These are phyloP conservation scores for Ameiurus melas DNA, from an alignment of 2,113 vertebrate species.

Conservation along the genomic window DNA sequence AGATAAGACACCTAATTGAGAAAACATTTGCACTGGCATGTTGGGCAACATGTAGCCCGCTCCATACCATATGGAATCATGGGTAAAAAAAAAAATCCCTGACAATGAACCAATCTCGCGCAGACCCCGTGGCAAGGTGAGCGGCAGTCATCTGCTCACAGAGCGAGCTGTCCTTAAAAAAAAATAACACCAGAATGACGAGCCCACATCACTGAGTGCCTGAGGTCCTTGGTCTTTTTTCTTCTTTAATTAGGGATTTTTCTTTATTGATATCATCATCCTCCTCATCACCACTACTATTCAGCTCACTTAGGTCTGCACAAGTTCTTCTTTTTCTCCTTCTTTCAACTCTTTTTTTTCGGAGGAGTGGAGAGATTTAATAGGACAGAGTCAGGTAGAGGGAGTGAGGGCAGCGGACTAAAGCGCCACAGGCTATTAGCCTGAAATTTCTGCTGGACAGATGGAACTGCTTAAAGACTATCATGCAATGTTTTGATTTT, in stretches of 20 bases:
- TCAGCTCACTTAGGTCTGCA: constrained; percentile 55
- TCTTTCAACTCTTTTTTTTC: constrained; percentile 64
- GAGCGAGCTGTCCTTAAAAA: constrained; percentile 79
- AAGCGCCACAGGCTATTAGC: constrained; percentile 91
- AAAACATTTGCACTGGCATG: constrained; percentile 98
- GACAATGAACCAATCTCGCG: constrained; percentile 99
- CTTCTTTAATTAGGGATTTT: constrained; percentile 83
- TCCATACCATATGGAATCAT: constrained; percentile 98
- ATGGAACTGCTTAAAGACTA: constrained; percentile 98
- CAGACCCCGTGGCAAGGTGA: constrained; percentile 99
- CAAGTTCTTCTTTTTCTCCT: constrained; percentile 54
- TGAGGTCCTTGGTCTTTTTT: constrained; percentile 72
- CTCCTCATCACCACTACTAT: constrained; percentile 44
- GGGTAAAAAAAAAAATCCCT: constrained; percentile 90
- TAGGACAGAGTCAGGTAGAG: constrained; percentile 93
- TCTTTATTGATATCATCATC: constrained; percentile 66
- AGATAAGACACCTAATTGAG: constrained; percentile 99
- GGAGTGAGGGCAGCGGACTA: constrained; percentile 78
- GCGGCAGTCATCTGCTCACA: constrained; percentile 90
- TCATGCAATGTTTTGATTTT: constrained; percentile 94
- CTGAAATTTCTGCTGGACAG: constrained; percentile 94
- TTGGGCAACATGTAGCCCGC: constrained; percentile 97
- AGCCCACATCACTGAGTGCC: constrained; percentile 83
- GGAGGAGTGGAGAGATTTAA: constrained; percentile 89
- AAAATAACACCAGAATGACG: constrained; percentile 72